These are phyloP conservation scores for Salarias fasciatus DNA, from an alignment of 2,797 vertebrate species.

Conservation along the genomic window DNA sequence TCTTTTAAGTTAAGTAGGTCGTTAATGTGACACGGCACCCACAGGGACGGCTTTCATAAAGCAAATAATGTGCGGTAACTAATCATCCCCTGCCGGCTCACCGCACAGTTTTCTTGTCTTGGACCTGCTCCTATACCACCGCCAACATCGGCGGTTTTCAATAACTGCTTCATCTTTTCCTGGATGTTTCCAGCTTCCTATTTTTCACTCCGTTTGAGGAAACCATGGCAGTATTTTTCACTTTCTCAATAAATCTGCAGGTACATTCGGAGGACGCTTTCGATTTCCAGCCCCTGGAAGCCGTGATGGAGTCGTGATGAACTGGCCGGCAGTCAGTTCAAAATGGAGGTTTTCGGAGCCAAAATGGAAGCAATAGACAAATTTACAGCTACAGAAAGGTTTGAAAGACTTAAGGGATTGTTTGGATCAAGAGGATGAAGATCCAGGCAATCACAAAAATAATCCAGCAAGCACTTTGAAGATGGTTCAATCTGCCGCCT, in stretches of 20 bases:
- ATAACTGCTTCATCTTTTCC: slow-evolving; percentile 64
- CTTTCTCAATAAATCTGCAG: slow-evolving; percentile 61
- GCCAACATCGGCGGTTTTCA: slow-evolving; percentile 68
- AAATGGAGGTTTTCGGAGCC: slow-evolving; percentile 20
- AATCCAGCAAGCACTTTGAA: slow-evolving; percentile 39
- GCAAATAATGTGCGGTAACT: slow-evolving; percentile 51
- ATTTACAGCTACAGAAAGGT: slow-evolving; percentile 31
- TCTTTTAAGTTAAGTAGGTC: slow-evolving; percentile 40
- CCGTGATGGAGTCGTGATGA: slow-evolving; percentile 35
- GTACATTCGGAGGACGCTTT: slow-evolving; percentile 40
- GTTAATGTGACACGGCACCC: slow-evolving; percentile 51
- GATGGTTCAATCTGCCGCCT: slow-evolving; percentile 20
- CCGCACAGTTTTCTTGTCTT: slow-evolving; percentile 46
- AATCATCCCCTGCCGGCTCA: slow-evolving; percentile 50
- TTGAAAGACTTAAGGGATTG: slow-evolving; percentile 43
- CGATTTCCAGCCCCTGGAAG: slow-evolving; percentile 28
- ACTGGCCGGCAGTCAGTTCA: slow-evolving; percentile 25
- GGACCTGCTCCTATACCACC: slow-evolving; percentile 22
- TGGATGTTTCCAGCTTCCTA: slow-evolving; percentile 31
- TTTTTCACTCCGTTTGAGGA: slow-evolving; percentile 61
- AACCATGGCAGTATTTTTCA: slow-evolving; percentile 56
- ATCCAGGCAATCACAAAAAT: slow-evolving; percentile 39
- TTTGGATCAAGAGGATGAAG: slow-evolving; percentile 49
- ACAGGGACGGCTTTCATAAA: slow-evolving; percentile 29
- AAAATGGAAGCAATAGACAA: slow-evolving; percentile 5